Evolutionary conservation across 2,113 vertebrate genomes (phyloP), one percentile per base, ranked within the genome.

Genomic region (Psittacus erithacus): DNA sequence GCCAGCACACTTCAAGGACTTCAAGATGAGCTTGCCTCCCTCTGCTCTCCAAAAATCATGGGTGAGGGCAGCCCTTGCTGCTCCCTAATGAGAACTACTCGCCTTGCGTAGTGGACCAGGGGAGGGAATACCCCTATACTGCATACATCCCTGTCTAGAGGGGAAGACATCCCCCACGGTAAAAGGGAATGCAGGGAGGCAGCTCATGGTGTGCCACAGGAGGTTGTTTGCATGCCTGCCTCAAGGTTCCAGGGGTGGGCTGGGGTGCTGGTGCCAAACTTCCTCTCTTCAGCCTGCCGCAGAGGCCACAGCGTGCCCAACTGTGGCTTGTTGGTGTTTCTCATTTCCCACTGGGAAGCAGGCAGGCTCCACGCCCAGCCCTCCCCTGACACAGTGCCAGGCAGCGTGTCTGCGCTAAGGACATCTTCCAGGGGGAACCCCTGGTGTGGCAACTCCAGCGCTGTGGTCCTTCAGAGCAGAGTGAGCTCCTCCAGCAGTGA

Each of bases 381-480:
- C 52, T 76, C 69, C 70, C 44, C 86, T 84, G 74, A 52, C 49
- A 28, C 5, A 0, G 0, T n/a, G 60, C 85, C 84, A 74, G 63
- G 64, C 52, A 31, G n/a, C 0, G 0, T 47, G 25, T 46, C 78
- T 55, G n/a, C 6, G 0, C 35, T n/a, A 10, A 46, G 74, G 65
- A 43, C 41, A n/a, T 31, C 46, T 63, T 68, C 82, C 39, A 46
- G 0, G 0, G 31, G 47, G 62, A 81, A 77, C 27, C 23, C 1
- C 3, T 1, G 0, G 19, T 7, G 25, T 0, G 2, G 67, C 65
- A 70, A 50, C 46, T 57, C 47, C 20, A 9, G 20, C 6, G 1
- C 35, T 2, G 0, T 17, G 24, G 70, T 77, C 39, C 75, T 81
- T 63, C 25, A 33, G 71, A 74, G 24, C 29, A 17, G 27, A 17